Evolutionary conservation across 2,113 vertebrate genomes (phyloP).

Genomic region (Coptodon bakossiorum): DNA sequence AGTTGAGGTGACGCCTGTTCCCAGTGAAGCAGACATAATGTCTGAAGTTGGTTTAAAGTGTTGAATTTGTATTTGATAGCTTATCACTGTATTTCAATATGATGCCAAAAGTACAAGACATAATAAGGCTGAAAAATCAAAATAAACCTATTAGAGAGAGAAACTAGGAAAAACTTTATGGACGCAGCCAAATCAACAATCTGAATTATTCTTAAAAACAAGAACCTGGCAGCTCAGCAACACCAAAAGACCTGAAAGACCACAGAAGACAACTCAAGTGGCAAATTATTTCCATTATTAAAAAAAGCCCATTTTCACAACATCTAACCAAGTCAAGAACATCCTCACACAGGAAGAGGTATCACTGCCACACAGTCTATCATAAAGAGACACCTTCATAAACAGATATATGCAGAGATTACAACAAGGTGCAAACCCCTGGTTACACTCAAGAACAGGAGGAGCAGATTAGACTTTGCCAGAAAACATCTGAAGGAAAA

Average conservation of each 20-base stretch:
- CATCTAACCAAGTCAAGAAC: neutral
- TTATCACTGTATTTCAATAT: neutral
- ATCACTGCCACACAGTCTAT: neutral
- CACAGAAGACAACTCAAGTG: neutral
- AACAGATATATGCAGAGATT: neutral
- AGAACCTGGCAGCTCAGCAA: neutral
- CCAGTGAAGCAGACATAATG: neutral
- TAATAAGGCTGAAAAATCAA: neutral
- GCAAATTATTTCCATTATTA: neutral
- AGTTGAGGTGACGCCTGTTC: neutral
- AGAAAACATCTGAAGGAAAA: neutral
- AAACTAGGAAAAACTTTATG: neutral
- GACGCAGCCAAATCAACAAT: fast-evolving
- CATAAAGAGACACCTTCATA: neutral
- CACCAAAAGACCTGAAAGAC: neutral
- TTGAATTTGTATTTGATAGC: neutral
- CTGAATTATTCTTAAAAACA: neutral
- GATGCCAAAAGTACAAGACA: neutral
- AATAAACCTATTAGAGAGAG: neutral
- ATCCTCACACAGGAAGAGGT: neutral
- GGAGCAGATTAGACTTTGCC: neutral
- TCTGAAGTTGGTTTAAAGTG: neutral
- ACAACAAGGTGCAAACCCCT: neutral
- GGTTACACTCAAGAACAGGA: neutral
- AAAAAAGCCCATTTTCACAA: neutral